Conservation (phyloP, 1,140 invertebrate species). For the Latrodectus geometricus region DNA sequence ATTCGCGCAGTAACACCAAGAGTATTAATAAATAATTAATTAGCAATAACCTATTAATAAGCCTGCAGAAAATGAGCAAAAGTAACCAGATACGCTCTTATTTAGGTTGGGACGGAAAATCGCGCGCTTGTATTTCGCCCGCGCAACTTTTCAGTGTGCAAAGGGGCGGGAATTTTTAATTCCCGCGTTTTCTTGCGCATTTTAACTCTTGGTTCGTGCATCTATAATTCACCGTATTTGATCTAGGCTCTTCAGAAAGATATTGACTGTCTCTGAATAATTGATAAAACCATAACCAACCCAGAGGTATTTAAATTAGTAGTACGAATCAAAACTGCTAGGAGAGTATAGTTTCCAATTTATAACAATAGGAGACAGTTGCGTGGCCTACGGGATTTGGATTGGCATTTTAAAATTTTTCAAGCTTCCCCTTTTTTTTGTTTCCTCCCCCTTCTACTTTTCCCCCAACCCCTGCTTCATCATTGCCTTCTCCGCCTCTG, state of each 20-base stretch:
- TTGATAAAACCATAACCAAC: conserved; percentile 20
- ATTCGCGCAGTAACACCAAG: conserved; percentile 36
- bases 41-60: conserved; percentile 61
- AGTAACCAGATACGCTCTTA: not conserved
- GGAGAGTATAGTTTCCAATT: conserved; percentile 34
- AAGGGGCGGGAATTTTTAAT: conserved; percentile 56
- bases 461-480: conserved; percentile 12
- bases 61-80: not conserved
- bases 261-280: conserved; percentile 37
- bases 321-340: conserved; percentile 33
- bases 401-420: not conserved
- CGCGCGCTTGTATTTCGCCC: conserved; percentile 36
- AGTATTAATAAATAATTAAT: conserved; percentile 62
- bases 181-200: conserved; percentile 48
- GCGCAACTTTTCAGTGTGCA: conserved; percentile 10
- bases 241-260: conserved; percentile 28
- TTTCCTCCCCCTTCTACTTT: not conserved
- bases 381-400: conserved; percentile 39
- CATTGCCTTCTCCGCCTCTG: conserved; percentile 25
- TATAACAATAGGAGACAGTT: conserved; percentile 27
- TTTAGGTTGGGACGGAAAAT: not conserved
- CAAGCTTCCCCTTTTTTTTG: not conserved
- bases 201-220: conserved; percentile 10
- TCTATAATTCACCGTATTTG: conserved; percentile 58
- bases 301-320: conserved; percentile 57